phyloP scores from a whole-genome alignment of 2,888 invertebrate species.

The Dioctria linearis region DNA sequence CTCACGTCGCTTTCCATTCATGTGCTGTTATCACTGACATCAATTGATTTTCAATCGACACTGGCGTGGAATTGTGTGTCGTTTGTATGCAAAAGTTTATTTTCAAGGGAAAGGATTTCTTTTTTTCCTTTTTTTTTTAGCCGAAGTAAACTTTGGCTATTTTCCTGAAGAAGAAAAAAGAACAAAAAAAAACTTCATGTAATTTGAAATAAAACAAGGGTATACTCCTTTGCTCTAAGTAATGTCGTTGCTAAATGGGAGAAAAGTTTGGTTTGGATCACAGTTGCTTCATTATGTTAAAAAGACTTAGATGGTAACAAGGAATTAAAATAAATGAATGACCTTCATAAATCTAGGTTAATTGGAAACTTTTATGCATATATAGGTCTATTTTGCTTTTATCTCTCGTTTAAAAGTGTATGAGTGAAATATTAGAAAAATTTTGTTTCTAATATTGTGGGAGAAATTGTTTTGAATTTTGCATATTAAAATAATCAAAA shows the following conservation, averaged over 20 bases:
- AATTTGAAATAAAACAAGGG: constrained; percentile 13
- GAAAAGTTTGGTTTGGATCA: background rate
- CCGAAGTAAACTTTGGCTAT: background rate
- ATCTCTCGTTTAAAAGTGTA: too few relatives aligned
- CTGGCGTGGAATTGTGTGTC: background rate
- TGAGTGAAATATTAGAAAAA: too few relatives aligned
- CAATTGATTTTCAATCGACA: constrained; percentile 18
- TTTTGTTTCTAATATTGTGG: too few relatives aligned
- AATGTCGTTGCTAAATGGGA: constrained; percentile 4
- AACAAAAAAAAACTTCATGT: background rate
- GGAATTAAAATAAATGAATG: too few relatives aligned
- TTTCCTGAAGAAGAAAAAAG: background rate
- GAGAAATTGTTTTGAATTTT: too few relatives aligned
- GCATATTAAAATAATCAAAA: too few relatives aligned
- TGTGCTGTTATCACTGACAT: constrained; percentile 13
- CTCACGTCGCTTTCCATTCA: background rate
- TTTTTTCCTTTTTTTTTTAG: background rate
- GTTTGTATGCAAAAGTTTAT: constrained; percentile 18
- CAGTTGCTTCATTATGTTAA: too few relatives aligned
- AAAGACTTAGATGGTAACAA: too few relatives aligned
- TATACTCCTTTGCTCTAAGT: background rate
- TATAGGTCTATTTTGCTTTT: too few relatives aligned
- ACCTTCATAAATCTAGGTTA: too few relatives aligned
- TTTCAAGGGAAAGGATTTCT: background rate
- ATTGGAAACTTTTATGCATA: too few relatives aligned